phyloP scores from a whole-genome alignment of 2,113 vertebrate genomes.

The Scomber colias region DNA sequence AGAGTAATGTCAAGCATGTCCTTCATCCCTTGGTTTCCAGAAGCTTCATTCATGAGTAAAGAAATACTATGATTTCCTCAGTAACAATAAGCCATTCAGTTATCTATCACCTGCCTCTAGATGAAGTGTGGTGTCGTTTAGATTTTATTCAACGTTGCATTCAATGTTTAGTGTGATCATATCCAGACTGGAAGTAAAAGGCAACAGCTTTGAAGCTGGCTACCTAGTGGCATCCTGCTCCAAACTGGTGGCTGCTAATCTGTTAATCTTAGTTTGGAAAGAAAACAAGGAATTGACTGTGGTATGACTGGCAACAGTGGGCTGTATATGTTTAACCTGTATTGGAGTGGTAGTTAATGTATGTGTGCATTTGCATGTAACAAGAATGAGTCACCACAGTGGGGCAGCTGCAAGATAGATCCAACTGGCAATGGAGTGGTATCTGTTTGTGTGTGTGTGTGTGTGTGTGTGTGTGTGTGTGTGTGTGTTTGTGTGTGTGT shows the following conservation, averaged over 20 bases:
- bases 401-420: constrained; percentile 70
- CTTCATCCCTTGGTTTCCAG: constrained; percentile 61
- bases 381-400: constrained; percentile 52
- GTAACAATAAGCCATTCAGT: neutral
- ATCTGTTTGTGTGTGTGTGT: constrained; percentile 2
- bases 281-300: constrained; percentile 27
- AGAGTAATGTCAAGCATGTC: constrained; percentile 58
- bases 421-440: constrained; percentile 40
- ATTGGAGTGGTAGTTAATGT: neutral
- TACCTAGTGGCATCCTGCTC: constrained; percentile 45
- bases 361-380: constrained; percentile 8
- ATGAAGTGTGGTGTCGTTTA: neutral
- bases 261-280: constrained; percentile 57
- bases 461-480: neutral
- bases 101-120: neutral
- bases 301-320: neutral
- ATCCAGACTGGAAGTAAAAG: neutral
- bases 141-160: neutral
- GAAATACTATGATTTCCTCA: neutral
- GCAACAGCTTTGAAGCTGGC: constrained; percentile 22
- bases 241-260: constrained; percentile 52
- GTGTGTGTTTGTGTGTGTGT: neutral
- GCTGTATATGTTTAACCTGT: neutral
- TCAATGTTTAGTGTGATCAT: neutral
- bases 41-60: constrained; percentile 50